phyloP scores from a whole-genome alignment of 1,140 invertebrate genomes.

The Lepidurus arcticus region DNA sequence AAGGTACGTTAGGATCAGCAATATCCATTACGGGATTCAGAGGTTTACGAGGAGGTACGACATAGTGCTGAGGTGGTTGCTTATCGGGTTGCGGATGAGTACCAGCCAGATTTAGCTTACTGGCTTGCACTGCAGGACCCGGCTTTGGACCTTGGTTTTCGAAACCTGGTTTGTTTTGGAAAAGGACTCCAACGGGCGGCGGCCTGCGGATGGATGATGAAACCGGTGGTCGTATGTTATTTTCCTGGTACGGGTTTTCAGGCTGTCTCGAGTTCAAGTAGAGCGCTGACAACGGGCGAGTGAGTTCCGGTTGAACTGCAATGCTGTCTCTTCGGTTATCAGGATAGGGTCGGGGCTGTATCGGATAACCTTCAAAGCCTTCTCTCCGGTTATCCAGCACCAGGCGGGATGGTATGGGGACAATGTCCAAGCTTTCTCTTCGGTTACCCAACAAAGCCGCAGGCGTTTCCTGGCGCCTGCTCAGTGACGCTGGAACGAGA shows the following conservation, averaged over 20 bases:
- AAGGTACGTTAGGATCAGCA: neutral
- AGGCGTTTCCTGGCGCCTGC: neutral
- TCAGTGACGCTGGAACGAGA: neutral
- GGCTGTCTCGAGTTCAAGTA: neutral
- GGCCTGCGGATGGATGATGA: neutral
- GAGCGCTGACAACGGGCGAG: neutral
- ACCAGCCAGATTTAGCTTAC: neutral
- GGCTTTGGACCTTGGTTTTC: neutral
- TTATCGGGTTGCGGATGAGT: constrained; percentile 18
- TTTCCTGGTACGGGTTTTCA: neutral
- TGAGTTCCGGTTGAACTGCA: neutral
- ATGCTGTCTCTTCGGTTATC: neutral
- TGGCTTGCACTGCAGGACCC: constrained; percentile 3
- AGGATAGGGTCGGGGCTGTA: neutral
- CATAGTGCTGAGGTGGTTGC: neutral
- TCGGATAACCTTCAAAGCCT: neutral
- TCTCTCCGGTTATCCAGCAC: neutral
- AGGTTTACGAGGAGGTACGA: constrained; percentile 26
- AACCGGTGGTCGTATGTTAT: neutral
- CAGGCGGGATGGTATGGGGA: neutral
- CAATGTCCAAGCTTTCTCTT: neutral
- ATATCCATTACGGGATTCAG: constrained; percentile 28
- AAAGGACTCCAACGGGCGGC: neutral
- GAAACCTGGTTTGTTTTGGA: neutral
- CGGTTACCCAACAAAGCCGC: neutral